A percentile compares a stretch with the other conserved stretches of the same genome.
Conservation (phyloP, 2,113 vertebrate genomes). For the Dissostichus mawsoni region DNA sequence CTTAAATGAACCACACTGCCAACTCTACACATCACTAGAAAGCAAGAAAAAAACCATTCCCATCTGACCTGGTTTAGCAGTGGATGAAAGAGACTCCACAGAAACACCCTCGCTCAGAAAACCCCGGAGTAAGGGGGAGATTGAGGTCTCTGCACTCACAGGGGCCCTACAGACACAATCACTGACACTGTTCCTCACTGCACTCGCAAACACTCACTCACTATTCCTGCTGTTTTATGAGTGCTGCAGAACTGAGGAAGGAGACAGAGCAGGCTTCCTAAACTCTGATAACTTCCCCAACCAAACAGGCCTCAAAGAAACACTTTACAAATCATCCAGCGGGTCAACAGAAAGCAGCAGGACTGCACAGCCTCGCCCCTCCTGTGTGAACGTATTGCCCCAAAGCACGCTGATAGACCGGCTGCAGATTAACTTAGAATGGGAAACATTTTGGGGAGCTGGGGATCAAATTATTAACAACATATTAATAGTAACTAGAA, state of each 20-base stretch:
- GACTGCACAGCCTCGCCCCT: conserved; percentile 43
- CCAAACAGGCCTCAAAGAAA: conserved; percentile 50
- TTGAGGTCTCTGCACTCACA: conserved; percentile 22
- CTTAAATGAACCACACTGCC: conserved; percentile 24
- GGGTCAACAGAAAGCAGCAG: conserved; percentile 38
- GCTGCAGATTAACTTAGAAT: neutral
- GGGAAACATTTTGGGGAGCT: neutral
- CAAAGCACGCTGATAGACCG: neutral
- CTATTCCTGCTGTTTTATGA: conserved; percentile 70
- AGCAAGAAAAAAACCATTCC: conserved; percentile 22
- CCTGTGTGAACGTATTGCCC: neutral
- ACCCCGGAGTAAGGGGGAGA: conserved; percentile 47
- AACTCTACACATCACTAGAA: conserved; percentile 40
- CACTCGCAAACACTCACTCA: conserved; percentile 58
- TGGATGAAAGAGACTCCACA: conserved; percentile 62
- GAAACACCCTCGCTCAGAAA: conserved; percentile 53
- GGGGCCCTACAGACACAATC: conserved; percentile 66
- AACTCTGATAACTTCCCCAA: conserved; percentile 69
- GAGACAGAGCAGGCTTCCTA: conserved; percentile 56
- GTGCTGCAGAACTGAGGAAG: conserved; percentile 43
- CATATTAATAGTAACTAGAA: neutral
- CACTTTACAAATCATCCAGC: conserved; percentile 56
- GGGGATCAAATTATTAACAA: neutral
- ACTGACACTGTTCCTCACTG: conserved; percentile 65
- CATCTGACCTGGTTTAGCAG: conserved; percentile 39